phyloP scores from a whole-genome alignment of 2,888 invertebrate genomes.

The Stratiomys singularior region DNA sequence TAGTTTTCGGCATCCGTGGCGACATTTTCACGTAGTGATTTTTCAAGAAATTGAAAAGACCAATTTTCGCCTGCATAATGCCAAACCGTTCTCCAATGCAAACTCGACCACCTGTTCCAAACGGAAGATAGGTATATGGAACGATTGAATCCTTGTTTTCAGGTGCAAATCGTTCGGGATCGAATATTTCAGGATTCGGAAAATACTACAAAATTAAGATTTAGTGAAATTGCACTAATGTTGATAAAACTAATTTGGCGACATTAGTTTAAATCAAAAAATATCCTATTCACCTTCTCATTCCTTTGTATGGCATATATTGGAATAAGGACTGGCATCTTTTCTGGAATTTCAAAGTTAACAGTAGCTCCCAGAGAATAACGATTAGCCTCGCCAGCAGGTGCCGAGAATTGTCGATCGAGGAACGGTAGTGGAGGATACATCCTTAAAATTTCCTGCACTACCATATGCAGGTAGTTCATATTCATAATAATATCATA shows the following conservation, averaged over 20 bases:
- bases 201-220: slow-evolving; percentile 57
- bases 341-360: slow-evolving; percentile 58
- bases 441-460: slow-evolving; percentile 61
- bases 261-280: background rate
- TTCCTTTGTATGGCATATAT: slow-evolving; percentile 62
- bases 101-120: slow-evolving; percentile 61
- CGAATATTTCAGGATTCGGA: slow-evolving; percentile 60
- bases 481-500: slow-evolving; percentile 64
- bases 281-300: slow-evolving; percentile 56
- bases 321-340: slow-evolving; percentile 62
- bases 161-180: slow-evolving; percentile 62
- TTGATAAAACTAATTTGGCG: too few relatives aligned
- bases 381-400: slow-evolving; percentile 53
- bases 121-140: slow-evolving; percentile 60
- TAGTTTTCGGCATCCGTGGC: slow-evolving; percentile 55
- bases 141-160: slow-evolving; percentile 57
- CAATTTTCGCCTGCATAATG: slow-evolving; percentile 60
- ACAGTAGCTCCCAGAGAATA: slow-evolving; percentile 59
- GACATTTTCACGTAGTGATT: slow-evolving; percentile 60
- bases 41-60: slow-evolving; percentile 60
- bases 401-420: slow-evolving; percentile 61
- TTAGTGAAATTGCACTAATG: background rate
- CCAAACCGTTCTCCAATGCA: slow-evolving; percentile 64
- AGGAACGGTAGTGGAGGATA: slow-evolving; percentile 64
- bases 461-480: slow-evolving; percentile 65